phyloP scores from a whole-genome alignment of 2,797 vertebrate species.

The Agapornis canus region DNA sequence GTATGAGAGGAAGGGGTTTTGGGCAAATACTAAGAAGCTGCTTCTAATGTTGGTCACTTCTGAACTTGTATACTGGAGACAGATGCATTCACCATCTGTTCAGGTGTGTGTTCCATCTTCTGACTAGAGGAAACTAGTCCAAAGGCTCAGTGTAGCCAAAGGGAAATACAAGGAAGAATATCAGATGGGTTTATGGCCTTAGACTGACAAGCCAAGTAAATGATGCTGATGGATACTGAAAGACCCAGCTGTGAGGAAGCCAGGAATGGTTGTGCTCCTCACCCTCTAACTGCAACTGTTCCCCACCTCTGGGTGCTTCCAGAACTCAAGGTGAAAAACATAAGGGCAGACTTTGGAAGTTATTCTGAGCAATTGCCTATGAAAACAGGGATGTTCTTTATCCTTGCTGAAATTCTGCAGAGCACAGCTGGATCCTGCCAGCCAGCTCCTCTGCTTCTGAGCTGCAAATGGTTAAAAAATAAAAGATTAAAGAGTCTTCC shows the following conservation, averaged over 20 bases:
- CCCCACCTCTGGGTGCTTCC: not conserved
- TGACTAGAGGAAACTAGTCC: not conserved
- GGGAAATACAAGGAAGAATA: not conserved
- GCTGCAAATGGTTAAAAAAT: not conserved
- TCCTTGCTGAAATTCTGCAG: not conserved
- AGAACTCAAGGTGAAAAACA: not conserved
- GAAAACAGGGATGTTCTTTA: not conserved
- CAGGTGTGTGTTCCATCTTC: not conserved
- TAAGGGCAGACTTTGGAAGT: conserved; percentile 8
- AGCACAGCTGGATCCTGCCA: not conserved
- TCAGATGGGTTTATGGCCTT: conserved; percentile 15
- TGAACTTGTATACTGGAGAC: not conserved
- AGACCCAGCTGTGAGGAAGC: conserved; percentile 1
- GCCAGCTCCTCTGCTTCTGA: not conserved
- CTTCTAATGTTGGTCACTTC: not conserved
- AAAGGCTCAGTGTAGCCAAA: not conserved
- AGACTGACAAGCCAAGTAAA: conserved; percentile 7
- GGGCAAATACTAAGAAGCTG: not conserved
- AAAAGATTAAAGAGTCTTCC: not conserved
- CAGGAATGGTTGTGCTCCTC: conserved; percentile 7
- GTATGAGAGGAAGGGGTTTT: not conserved
- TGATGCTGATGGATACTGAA: conserved; percentile 42
- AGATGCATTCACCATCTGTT: not conserved
- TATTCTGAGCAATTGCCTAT: not conserved
- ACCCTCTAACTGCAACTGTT: not conserved